phyloP scores from a whole-genome alignment of 2,888 invertebrate genomes.

The Syritta pipiens region DNA sequence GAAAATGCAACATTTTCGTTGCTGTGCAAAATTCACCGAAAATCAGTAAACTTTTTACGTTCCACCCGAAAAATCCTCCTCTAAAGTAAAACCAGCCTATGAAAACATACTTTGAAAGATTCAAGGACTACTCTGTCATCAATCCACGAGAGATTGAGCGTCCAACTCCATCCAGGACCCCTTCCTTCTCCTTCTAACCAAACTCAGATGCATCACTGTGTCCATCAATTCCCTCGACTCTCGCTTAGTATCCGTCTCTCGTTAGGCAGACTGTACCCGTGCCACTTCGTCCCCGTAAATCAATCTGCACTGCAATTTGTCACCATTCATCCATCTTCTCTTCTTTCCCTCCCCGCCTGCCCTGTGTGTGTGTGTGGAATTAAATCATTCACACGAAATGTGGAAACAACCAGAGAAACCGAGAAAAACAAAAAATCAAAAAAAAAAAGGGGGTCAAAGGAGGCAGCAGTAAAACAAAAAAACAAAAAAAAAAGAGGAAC shows the following conservation, averaged over 20 bases:
- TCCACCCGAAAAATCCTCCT: too few species aligned
- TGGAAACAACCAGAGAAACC: constrained; percentile 12
- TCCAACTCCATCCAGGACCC: too few species aligned
- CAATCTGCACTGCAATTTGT: constrained; percentile 63
- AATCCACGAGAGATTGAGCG: too few species aligned
- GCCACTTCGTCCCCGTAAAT: constrained; percentile 55
- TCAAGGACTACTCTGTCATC: too few species aligned
- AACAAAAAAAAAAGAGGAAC: background rate
- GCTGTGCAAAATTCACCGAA: too few species aligned
- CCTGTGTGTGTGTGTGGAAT: constrained; percentile 19
- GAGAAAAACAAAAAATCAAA: background rate
- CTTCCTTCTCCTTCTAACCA: too few species aligned
- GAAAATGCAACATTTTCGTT: too few species aligned
- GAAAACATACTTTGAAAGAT: too few species aligned
- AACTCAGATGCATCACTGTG: too few species aligned
- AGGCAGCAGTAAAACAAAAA: background rate
- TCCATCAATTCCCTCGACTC: too few species aligned
- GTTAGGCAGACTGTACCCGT: constrained; percentile 29
- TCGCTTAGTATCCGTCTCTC: constrained; percentile 8
- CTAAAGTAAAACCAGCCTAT: too few species aligned
- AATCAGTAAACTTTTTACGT: too few species aligned
- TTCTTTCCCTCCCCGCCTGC: background rate
- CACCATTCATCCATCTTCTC: constrained; percentile 60
- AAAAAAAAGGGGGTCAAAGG: constrained; percentile 8
- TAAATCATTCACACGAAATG: constrained; percentile 57